Evolutionary conservation across 2,797 vertebrate species (phyloP).

Genomic region (Cirrhinus molitorella): DNA sequence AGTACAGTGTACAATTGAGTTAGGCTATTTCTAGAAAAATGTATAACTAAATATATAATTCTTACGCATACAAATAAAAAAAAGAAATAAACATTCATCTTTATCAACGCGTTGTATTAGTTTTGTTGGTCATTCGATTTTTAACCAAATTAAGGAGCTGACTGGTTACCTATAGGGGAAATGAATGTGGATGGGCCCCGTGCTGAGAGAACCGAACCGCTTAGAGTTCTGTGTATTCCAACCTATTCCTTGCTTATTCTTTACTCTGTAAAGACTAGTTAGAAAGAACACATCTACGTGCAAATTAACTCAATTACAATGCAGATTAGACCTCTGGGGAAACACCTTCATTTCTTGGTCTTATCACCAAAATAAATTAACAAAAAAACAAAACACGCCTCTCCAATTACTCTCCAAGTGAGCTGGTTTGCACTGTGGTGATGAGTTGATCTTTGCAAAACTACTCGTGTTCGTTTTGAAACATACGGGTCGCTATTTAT

Average conservation of each 20-base stretch:
- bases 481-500: neutral
- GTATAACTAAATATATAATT: too few species aligned
- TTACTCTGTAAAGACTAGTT: conserved; percentile 62
- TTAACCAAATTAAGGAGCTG: conserved; percentile 33
- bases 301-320: conserved; percentile 83
- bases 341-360: conserved; percentile 71
- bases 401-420: conserved; percentile 79
- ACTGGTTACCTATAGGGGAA: conserved; percentile 21
- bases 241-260: conserved; percentile 51
- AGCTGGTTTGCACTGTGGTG: conserved; percentile 55
- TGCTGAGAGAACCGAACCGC: conserved; percentile 57
- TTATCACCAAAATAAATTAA: conserved; percentile 81
- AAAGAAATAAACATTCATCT: neutral
- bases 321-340: conserved; percentile 82
- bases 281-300: conserved; percentile 72
- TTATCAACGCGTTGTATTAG: conserved; percentile 5
- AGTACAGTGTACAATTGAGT: neutral
- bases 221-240: conserved; percentile 66
- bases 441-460: conserved; percentile 62
- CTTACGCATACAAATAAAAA: neutral
- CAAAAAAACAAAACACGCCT: conserved; percentile 79
- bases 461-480: conserved; percentile 17
- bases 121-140: conserved; percentile 13
- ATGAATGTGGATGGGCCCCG: conserved; percentile 50
- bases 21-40: neutral